Evolutionary conservation across 2,888 invertebrate genomes (phyloP), one percentile per base, ranked within the genome.

Genomic region (Aporophyla lueneburgensis): DNA sequence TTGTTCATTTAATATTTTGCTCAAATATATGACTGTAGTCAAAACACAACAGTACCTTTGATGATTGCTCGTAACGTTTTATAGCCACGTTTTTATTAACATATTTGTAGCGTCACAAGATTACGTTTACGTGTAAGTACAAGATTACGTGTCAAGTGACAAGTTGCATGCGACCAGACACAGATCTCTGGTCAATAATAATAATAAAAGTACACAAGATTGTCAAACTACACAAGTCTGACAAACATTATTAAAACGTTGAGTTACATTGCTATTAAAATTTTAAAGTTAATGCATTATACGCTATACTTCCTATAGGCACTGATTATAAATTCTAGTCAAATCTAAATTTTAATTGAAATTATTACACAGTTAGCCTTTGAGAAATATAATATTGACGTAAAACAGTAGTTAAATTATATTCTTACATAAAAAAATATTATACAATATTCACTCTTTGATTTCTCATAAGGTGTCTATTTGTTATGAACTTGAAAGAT

Each of bases 301-400:
- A 79, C 77, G 86, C 87, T 91, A 90, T 88, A 91, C 86, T 89
- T 90, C 85, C 88, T 88, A 87, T 93, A 93, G 91, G 92, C 93
- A 94, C 94, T 94, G 92, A 94, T 92, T 91, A 90, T 89, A 91
- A 92, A 93, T 91, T 96, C 96, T 96, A 96, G 96, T 96, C 96
- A 96, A 94, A 94, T 93, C 88, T 92, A 93, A 94, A 94, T 92
- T 93, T 88, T 91, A 92, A 92, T 91, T 91, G 87, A 91, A 92
- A 89, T 87, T 88, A 91, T 92, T 83, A 89, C 89, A 93, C 91
- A 88, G 85, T 89, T 89, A 91, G 88, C 91, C 89, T 92, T 91
- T 88, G 90, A 89, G 86, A 88, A 88, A 88, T 88, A 91, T 87
- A 84, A 89, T 89, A 87, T 88, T 87, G 83, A 88, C 65, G 59